Evolutionary conservation across 2,797 vertebrate genomes (phyloP), one percentile per base, ranked within the genome.

Genomic region (Nyctibius grandis): DNA sequence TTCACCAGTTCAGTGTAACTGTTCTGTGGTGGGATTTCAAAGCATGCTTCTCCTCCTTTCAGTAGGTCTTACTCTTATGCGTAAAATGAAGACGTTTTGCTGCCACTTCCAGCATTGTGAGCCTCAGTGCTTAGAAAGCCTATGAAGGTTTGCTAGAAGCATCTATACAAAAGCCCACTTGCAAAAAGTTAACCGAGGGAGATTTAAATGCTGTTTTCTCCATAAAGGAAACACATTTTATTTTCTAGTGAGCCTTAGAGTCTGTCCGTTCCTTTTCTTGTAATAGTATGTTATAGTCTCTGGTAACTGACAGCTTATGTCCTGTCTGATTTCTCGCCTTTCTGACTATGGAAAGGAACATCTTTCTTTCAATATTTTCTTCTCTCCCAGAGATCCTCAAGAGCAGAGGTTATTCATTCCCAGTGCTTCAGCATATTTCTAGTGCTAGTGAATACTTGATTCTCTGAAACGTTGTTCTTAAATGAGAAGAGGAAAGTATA

Each of bases 1-100:
- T 70, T 87, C 25, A 56, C 20, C 40, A 74, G 20, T 61, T 61
- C 22, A 20, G 6, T 19, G 22, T 25, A 73, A 3, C 9, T 42
- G 16, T 38, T 63, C 51, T 36, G 19, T 0, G 0, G 12, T 70
- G 60, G 9, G 26, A 33, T 60, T 54, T 88, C 68, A 65, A 69
- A 74, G 33, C 11, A 10, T 1, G 0, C 44, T 8, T 65, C 29
- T 63, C 19, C n/a, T 78, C 51, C 9, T 69, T 80, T 68, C 29
- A 67, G 31, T 11, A 48, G 40, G 9, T 70, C 1, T 0, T 34
- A 31, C 7, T 82, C 28, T 70, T 48, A 2, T 23, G 12, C 3
- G 2, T 45, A 26, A 82, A 67, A 33, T 0, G 0, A 47, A 14
- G 16, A 33, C 15, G 17, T 65, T 85, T 70, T 74, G 64, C 45